A percentile compares a stretch with the other conserved stretches of the same genome.
Conservation (phyloP, 1,140 invertebrate genomes). For the Battus philenor region DNA sequence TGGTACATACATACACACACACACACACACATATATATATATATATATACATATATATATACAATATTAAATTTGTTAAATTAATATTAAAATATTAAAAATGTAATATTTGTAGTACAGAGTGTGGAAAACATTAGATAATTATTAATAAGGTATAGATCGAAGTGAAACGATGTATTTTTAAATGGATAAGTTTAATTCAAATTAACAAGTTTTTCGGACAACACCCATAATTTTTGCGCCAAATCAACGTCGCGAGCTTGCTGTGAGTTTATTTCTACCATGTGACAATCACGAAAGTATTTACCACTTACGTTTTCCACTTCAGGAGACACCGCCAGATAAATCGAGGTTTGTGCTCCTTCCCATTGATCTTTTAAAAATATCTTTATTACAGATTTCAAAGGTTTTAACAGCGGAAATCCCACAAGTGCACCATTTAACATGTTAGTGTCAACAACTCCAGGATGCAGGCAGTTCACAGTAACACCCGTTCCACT, state of each 20-base stretch:
- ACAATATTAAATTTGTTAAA: too few species aligned
- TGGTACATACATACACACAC: too few species aligned
- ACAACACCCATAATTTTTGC: constrained; percentile 56
- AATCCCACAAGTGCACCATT: constrained; percentile 16
- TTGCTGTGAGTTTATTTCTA: constrained; percentile 12
- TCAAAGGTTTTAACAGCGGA: constrained; percentile 8
- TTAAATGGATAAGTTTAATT: too few species aligned
- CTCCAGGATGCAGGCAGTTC: constrained; percentile 63
- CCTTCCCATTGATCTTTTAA: constrained; percentile 51
- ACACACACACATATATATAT: too few species aligned
- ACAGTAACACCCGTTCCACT: neutral
- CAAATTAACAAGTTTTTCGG: constrained; percentile 20
- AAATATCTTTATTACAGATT: too few species aligned
- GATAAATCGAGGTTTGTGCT: constrained; percentile 76
- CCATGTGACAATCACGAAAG: constrained; percentile 73
- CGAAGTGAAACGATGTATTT: too few species aligned
- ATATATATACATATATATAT: too few species aligned
- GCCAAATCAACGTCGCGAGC: constrained; percentile 39
- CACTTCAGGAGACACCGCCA: constrained; percentile 72
- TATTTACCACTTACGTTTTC: constrained; percentile 74
- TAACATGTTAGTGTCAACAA: constrained; percentile 32
- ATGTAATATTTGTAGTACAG: too few species aligned
- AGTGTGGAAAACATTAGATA: too few species aligned
- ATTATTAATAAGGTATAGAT: too few species aligned
- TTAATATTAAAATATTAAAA: too few species aligned